Evolutionary conservation across 2,113 vertebrate genomes (phyloP), one percentile per base, ranked within the genome.

Genomic region (Heteronetta atricapilla): DNA sequence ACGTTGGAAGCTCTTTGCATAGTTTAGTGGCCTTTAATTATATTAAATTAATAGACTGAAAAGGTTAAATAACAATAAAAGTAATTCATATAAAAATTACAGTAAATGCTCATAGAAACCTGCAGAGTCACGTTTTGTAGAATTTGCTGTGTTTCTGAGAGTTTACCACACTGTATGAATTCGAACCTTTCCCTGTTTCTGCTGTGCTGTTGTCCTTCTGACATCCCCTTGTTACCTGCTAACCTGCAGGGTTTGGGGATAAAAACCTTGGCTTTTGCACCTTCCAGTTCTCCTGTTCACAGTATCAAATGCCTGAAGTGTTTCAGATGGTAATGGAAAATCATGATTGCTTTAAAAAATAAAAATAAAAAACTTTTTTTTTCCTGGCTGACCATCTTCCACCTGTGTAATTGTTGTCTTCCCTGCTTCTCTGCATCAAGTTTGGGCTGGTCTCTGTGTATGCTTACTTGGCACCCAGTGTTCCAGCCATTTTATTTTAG

Each of bases 401-500:
- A 56, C 50, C 44, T 64, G 33, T 46, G 63, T 40, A 2, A 1
- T 46, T 44, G 13, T 10, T 29, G 25, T 20, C 38, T 42, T 88
- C 75, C 40, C 46, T 64, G 1, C 62, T 3, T 1, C 66, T 3
- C 0, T 66, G 59, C 90, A 80, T 92, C 79, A 77, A 69, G 76
- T 79, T 70, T 33, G 20, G 53, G 36, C 88, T 74, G 75, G 1
- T 50, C 55, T 76, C 29, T 84, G 62, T 58, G 55, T 77, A 13
- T 60, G 4, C 62, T 63, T 16, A 12, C 4, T 91, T 31, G 72
- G 55, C 88, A 66, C 63, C 58, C 68, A 44, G 23, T 36, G 55
- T 73, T 86, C 73, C 79, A 69, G 63, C 86, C 86, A 16, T 80
- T 96, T 92, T 94, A 58, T 80, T 88, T 88, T 82, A 82, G 76